These are phyloP conservation scores for Andrena flavipes DNA, from an alignment of 2,888 invertebrate species.

Conservation along the genomic window DNA sequence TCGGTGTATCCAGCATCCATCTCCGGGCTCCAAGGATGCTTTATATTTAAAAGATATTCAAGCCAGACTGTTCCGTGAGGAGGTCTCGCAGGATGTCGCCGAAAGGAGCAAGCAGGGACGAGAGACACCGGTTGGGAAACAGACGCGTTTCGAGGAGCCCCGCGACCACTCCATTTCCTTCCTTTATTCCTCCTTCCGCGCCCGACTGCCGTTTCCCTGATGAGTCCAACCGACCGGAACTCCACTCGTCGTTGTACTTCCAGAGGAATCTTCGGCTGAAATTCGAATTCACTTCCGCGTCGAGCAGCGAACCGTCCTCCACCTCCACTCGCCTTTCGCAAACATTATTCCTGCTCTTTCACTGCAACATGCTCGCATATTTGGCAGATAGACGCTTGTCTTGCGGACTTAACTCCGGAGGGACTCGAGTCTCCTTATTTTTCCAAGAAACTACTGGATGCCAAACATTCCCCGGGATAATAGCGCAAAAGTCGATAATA, in stretches of 20 bases:
- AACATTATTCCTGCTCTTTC: conserved; percentile 13
- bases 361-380: not conserved
- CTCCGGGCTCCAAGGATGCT: conserved; percentile 30
- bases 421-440: not conserved
- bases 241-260: conserved; percentile 35
- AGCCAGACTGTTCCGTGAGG: conserved; percentile 20
- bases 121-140: conserved; percentile 32
- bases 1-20: conserved; percentile 30
- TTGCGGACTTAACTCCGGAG: not conserved
- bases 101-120: conserved; percentile 19
- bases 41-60: conserved; percentile 69
- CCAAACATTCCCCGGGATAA: not conserved
- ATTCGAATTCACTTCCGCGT: conserved; percentile 30
- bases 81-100: conserved; percentile 35
- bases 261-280: conserved; percentile 22
- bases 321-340: not conserved
- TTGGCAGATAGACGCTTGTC: too few species aligned
- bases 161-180: conserved; percentile 46
- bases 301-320: conserved; percentile 9
- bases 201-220: conserved; percentile 43
- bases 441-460: not conserved
- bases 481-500: not conserved
- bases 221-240: conserved; percentile 34
- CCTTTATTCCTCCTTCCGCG: conserved; percentile 45
- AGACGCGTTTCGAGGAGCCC: conserved; percentile 30